phyloP scores from a whole-genome alignment of 2,797 vertebrate genomes.

The Bryconaethiops microstoma region DNA sequence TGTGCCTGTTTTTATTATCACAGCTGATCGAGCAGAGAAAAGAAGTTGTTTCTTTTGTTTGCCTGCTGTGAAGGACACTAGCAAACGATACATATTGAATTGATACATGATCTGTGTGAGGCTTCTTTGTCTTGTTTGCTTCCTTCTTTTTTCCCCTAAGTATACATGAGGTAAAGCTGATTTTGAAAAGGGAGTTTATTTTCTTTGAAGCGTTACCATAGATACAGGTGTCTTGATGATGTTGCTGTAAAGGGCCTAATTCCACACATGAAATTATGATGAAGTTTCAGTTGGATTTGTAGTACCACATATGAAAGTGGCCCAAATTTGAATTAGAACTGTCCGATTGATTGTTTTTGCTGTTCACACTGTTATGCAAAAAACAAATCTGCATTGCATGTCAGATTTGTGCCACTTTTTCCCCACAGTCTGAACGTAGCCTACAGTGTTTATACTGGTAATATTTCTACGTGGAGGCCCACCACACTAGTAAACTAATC shows the following conservation, averaged over 20 bases:
- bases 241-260: not conserved
- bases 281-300: too few species aligned
- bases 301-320: too few species aligned
- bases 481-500: too few species aligned
- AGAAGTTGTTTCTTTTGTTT: not conserved
- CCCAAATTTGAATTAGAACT: too few species aligned
- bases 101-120: not conserved
- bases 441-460: too few species aligned
- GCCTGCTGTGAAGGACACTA: not conserved
- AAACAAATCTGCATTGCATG: too few species aligned
- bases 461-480: too few species aligned
- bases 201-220: not conserved
- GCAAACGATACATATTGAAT: not conserved
- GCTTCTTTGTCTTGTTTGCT: not conserved
- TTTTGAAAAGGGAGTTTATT: not conserved
- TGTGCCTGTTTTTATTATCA: not conserved
- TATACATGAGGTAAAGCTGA: not conserved
- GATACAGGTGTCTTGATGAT: not conserved
- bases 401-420: too few species aligned
- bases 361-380: too few species aligned
- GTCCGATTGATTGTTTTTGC: too few species aligned
- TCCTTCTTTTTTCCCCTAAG: not conserved
- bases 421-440: too few species aligned
- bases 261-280: too few species aligned
- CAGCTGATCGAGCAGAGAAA: not conserved